phyloP scores from a whole-genome alignment of 2,797 vertebrate genomes.

The Acipenser transmontanus region DNA sequence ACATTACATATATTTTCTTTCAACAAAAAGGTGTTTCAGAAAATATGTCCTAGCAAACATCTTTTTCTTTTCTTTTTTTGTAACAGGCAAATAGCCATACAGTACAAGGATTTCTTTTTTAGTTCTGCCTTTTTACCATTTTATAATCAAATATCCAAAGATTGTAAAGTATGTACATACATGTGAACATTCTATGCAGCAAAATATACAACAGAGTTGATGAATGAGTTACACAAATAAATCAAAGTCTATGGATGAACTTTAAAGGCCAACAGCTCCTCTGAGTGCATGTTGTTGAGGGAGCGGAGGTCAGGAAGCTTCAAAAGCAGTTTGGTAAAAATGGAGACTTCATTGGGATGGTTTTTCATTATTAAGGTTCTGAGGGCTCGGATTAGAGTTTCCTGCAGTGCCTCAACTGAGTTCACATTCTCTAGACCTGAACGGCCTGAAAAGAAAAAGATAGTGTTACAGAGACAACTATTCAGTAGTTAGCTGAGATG shows the following conservation, averaged over 20 bases:
- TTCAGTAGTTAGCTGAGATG: no score
- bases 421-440: conserved; percentile 88
- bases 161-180: conserved; percentile 27
- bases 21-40: conserved; percentile 46
- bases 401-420: conserved; percentile 89
- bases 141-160: no score
- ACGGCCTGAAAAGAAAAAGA: conserved; percentile 64
- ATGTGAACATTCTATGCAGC: conserved; percentile 42
- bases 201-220: conserved; percentile 42
- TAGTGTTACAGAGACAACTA: not conserved
- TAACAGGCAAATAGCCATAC: conserved; percentile 42
- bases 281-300: conserved; percentile 98
- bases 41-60: conserved; percentile 35
- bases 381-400: conserved; percentile 87
- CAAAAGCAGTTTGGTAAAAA: conserved; percentile 94
- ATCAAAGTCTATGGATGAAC: conserved; percentile 73
- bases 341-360: conserved; percentile 81
- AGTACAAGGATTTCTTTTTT: conserved; percentile 39
- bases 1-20: conserved; percentile 35
- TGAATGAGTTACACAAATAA: conserved; percentile 29
- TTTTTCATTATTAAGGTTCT: conserved; percentile 90
- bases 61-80: conserved; percentile 4
- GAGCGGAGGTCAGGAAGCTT: conserved; percentile 94
- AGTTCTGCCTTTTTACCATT: not conserved
- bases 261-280: conserved; percentile 95